A percentile compares a stretch with the other conserved stretches of the same genome.
These are phyloP conservation scores for Lytechinus pictus DNA, from an alignment of 35 echinoderm and acorn worm species.

Conservation along the genomic window DNA sequence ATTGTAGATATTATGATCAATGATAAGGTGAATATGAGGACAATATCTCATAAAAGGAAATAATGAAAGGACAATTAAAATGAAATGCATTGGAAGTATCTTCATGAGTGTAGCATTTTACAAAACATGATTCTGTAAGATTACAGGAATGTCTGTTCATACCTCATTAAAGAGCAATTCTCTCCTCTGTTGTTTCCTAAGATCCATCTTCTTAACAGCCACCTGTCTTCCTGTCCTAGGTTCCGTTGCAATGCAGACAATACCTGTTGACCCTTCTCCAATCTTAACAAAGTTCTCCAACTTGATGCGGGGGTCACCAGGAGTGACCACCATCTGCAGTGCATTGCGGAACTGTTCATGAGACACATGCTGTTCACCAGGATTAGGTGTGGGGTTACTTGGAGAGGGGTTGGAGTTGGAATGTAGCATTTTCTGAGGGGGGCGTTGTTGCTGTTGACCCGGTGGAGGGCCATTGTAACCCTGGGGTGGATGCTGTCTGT, in stretches of 20 bases:
- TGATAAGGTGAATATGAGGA: too few relatives aligned
- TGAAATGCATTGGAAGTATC: too few relatives aligned
- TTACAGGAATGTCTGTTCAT: not conserved
- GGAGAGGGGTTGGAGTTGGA: conserved; percentile 53
- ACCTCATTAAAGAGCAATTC: conserved; percentile 99
- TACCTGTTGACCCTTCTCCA: conserved; percentile 96
- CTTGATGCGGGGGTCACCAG: conserved; percentile 74
- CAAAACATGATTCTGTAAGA: too few relatives aligned
- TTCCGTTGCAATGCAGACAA: conserved; percentile 98
- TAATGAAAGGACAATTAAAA: too few relatives aligned
- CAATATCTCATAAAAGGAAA: too few relatives aligned
- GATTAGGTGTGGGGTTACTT: conserved; percentile 54
- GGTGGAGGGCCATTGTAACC: conserved; percentile 17
- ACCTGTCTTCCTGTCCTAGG: conserved; percentile 77
- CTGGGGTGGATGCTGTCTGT: conserved; percentile 3
- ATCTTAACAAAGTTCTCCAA: conserved; percentile 99
- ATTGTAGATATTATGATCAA: too few relatives aligned
- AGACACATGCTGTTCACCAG: conserved; percentile 85
- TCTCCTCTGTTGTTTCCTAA: conserved; percentile 98
- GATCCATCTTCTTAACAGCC: conserved; percentile 99
- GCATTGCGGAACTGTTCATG: conserved; percentile 97
- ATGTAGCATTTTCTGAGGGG: conserved; percentile 35
- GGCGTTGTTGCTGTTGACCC: conserved; percentile 49
- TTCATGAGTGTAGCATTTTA: too few relatives aligned
- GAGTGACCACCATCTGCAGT: conserved; percentile 94